Evolutionary conservation across 2,888 invertebrate species (phyloP), one percentile per base, ranked within the genome.

Genomic region (Fragum whitleyi): DNA sequence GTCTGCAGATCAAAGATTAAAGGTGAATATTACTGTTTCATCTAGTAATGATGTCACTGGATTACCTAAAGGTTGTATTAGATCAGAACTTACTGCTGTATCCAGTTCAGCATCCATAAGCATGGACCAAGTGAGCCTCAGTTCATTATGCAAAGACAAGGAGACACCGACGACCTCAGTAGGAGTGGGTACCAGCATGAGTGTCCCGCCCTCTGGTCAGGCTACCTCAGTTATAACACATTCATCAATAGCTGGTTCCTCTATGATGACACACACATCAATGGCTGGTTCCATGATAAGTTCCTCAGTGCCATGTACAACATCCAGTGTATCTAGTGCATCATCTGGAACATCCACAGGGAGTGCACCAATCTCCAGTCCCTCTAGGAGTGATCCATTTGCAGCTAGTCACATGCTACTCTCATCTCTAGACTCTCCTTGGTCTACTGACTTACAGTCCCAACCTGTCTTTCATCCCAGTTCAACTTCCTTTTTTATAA

Each of bases 381-480:
- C 55, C 5, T 28, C 47, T 16, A 21, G 21, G 19, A 32, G 61
- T 69, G 82, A 82, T 57, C 76, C 82, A 23, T 82, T 76, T 42
- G 47, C 75, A 26, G 55, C 82, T 57, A 82, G 82, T 69, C 82
- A 78, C 75, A 62, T 72, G 16, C 59, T 78, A 21, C 67, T 82
- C 21, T 42, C 78, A 23, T 72, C 78, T n/a, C 36, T 82, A 32
- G 69, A 73, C 65, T 65, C 65, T 26, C 65, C n/a, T 21, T 65
- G 65, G 65, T 42, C 42, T 1, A 65, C 16, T 9, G 42, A 23
- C 42, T 21, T 21, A 21, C 65, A 65, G 21, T 16, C 65, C 26
- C 28, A 36, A 65, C 21, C 39, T 65, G 65, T 65, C 65, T 65
- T 65, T 65, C 65, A 65, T 65, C 42, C 65, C 21, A 65, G 7